Evolutionary conservation across 2,797 vertebrate species (phyloP).

Genomic region (Argyrosomus regius): DNA sequence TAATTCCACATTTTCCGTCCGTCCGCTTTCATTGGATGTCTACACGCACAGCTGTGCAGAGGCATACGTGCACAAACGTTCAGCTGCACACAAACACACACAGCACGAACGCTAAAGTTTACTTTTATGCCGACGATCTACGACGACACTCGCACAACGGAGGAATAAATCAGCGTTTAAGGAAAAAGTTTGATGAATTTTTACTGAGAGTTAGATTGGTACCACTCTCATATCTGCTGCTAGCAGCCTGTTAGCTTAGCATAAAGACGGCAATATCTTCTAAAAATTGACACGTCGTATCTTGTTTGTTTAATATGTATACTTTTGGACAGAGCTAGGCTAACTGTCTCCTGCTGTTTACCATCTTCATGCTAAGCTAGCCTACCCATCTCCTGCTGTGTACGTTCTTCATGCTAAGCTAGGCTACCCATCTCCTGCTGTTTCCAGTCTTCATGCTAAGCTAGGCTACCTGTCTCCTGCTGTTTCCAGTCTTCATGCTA

Average conservation of each 20-base stretch:
- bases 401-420: no score
- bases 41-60: conserved; percentile 50
- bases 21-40: conserved; percentile 62
- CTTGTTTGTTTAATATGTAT: neutral
- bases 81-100: conserved; percentile 22
- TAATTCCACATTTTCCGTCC: conserved; percentile 75
- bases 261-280: neutral
- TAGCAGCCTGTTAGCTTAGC: neutral
- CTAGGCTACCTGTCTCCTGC: no score
- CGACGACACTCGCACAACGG: neutral
- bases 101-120: conserved; percentile 23
- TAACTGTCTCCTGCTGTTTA: neutral
- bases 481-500: no score
- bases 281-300: neutral
- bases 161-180: neutral
- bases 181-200: neutral
- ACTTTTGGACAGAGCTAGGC: neutral
- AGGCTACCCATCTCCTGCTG: no score
- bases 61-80: conserved; percentile 21
- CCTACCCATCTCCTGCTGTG: no score
- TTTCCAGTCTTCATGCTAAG: no score
- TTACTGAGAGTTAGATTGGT: neutral
- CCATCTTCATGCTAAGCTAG: no score
- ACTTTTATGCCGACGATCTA: neutral
- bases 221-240: neutral